A percentile compares a stretch with the other conserved stretches of the same genome.
Evolutionary conservation across 1,140 invertebrate species (phyloP).

Genomic region (Drosophila pachea): DNA sequence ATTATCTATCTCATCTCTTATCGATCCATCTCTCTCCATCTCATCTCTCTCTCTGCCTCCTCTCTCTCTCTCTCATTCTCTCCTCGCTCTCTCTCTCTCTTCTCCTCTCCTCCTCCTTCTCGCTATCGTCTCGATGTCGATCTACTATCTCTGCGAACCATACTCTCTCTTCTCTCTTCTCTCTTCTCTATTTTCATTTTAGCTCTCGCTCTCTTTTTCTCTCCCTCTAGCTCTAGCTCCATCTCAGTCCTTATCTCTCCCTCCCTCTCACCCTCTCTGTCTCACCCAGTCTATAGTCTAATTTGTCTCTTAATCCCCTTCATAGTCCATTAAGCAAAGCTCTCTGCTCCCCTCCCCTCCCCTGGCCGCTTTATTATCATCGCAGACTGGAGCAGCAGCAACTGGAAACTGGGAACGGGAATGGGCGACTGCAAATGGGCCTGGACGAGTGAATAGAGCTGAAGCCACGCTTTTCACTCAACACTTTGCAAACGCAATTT

Average conservation of each 20-base stretch:
- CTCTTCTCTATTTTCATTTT: too few relatives aligned
- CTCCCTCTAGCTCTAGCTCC: not conserved
- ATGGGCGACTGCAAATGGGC: not conserved
- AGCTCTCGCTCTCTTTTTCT: not conserved
- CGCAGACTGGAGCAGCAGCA: not conserved
- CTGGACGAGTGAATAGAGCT: not conserved
- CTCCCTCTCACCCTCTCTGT: not conserved
- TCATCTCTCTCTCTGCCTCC: not conserved
- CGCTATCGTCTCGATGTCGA: too few relatives aligned
- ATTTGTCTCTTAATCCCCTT: not conserved
- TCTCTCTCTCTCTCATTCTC: not conserved
- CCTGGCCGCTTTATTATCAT: slow-evolving; percentile 8
- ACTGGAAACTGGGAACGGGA: not conserved
- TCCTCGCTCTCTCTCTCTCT: not conserved
- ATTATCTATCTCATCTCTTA: too few relatives aligned
- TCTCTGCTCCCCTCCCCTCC: not conserved
- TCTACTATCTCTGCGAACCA: too few relatives aligned
- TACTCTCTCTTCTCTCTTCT: too few relatives aligned
- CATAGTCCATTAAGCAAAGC: not conserved
- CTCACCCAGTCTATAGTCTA: not conserved
- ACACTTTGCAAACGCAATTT: slow-evolving; percentile 30
- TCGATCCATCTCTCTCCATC: not conserved
- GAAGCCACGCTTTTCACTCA: slow-evolving; percentile 32
- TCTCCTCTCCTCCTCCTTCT: too few relatives aligned
- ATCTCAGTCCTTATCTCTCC: not conserved